These are phyloP conservation scores for Anthrax anthrax DNA, from an alignment of 2,888 invertebrate genomes.

Conservation along the genomic window DNA sequence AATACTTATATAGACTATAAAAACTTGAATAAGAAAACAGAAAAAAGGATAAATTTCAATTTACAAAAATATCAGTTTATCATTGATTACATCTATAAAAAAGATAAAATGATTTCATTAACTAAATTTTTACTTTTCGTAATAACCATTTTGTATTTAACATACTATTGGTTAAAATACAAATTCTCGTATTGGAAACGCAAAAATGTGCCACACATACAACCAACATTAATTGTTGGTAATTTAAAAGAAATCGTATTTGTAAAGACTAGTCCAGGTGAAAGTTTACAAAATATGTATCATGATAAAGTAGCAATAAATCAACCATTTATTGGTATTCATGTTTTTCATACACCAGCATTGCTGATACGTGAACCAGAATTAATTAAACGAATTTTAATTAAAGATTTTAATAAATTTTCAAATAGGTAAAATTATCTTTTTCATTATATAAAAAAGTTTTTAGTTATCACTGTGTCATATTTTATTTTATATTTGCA, in stretches of 20 bases:
- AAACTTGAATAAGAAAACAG: no score
- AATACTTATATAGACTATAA: no score
- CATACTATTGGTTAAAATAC: background rate
- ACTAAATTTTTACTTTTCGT: background rate
- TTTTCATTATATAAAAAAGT: no score
- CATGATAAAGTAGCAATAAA: slow-evolving; percentile 19
- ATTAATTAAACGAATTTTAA: slow-evolving; percentile 33
- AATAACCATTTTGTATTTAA: background rate
- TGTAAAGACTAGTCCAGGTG: slow-evolving; percentile 21
- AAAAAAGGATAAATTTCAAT: no score
- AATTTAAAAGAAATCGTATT: slow-evolving; percentile 28
- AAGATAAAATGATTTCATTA: background rate
- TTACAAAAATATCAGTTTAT: no score
- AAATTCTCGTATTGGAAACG: slow-evolving; percentile 20
- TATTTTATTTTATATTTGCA: no score
- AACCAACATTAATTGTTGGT: slow-evolving; percentile 33
- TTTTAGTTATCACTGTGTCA: no score
- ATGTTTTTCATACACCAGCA: slow-evolving; percentile 34
- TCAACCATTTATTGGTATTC: slow-evolving; percentile 27
- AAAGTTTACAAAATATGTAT: slow-evolving; percentile 30
- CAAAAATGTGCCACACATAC: slow-evolving; percentile 27
- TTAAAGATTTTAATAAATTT: slow-evolving; percentile 36
- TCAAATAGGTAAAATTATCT: slow-evolving; percentile 22
- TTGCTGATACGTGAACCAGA: slow-evolving; percentile 35
- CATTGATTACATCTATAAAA: background rate